Base-by-base conservation (phyloP, 2,113 vertebrate genomes). In the Circaetus gallicus region DNA sequence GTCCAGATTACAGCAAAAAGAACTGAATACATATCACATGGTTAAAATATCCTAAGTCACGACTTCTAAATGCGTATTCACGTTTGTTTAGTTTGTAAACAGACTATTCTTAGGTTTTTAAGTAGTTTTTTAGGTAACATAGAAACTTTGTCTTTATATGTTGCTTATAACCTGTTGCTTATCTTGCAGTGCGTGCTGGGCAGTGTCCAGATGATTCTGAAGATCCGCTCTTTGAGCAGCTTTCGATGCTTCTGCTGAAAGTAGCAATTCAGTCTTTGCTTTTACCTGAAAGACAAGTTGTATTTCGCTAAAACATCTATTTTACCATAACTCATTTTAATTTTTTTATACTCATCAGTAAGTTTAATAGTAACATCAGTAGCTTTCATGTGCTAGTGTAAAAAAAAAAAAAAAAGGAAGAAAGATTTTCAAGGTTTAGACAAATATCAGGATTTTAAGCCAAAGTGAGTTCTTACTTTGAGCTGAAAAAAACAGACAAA, bases 181-280 rank as follows among this genome's bases (percentile, higher is more conserved):
- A 96, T 99, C 99, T 97, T 99, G 99, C 82, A 99, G 89, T 21
- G 99, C 99, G 96, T 99, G 98, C 83, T 99, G 99, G 62, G 99
- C 98, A 16, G 99, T 99, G 95, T 99, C 99, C 96, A 99, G 97
- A 96, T 98, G 99, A 97, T 99, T 99, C 95, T 99, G 99, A 84
- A 99, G 98, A 96, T 99, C 99, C 0, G 99, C 99, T 97, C 99
- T 99, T 95, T 99, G 99, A 74, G 99, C 98, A 90, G 98, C 98
- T 98, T 99, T 99, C 9, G 99, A 98, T 45, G 99, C 99, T 97
- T 99, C 99, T 63, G 99, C 98, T 85, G 99, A 99, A 24, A 99
- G 97, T 34, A 99, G 83, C 97, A 99, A 97, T 97, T 99, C 99
- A 9, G 99, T 99, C 97, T 99, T 99, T 82, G 99, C 99, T 98